These are phyloP conservation scores for Pterocles gutturalis DNA, from an alignment of 2,113 vertebrate species.

Conservation along the genomic window DNA sequence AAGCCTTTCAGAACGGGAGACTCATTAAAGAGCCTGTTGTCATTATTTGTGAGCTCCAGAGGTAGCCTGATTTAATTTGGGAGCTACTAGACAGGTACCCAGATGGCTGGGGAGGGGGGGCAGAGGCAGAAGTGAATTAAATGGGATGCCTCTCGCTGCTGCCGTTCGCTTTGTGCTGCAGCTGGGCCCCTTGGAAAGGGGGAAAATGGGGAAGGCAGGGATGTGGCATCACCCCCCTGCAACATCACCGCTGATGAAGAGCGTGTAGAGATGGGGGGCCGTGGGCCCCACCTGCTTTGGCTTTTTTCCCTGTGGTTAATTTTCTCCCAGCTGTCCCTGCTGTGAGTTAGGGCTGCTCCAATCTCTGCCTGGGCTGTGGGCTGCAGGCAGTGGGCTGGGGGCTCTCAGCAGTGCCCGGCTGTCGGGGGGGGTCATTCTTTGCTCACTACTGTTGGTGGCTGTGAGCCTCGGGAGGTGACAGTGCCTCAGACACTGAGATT, in stretches of 20 bases:
- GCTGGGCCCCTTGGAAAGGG: background rate
- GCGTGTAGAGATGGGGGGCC: accelerated
- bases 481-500: too few relatives aligned
- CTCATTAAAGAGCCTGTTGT: constrained; percentile 16
- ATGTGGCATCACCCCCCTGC: background rate
- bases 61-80: constrained; percentile 25
- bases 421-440: accelerated
- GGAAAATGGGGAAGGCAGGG: background rate
- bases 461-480: background rate
- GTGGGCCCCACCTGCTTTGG: background rate
- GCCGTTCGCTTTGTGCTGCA: constrained; percentile 6
- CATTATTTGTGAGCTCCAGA: background rate
- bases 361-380: background rate
- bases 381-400: background rate
- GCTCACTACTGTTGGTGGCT: accelerated
- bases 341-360: background rate
- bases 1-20: background rate
- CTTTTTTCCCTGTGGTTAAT: background rate
- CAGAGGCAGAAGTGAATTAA: background rate
- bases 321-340: background rate
- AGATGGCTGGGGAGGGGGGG: background rate
- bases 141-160: background rate
- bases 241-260: background rate
- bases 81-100: constrained; percentile 23
- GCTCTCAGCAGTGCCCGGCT: background rate